phyloP scores from a whole-genome alignment of 2,797 vertebrate species.

The Acestrorhynchus altus region DNA sequence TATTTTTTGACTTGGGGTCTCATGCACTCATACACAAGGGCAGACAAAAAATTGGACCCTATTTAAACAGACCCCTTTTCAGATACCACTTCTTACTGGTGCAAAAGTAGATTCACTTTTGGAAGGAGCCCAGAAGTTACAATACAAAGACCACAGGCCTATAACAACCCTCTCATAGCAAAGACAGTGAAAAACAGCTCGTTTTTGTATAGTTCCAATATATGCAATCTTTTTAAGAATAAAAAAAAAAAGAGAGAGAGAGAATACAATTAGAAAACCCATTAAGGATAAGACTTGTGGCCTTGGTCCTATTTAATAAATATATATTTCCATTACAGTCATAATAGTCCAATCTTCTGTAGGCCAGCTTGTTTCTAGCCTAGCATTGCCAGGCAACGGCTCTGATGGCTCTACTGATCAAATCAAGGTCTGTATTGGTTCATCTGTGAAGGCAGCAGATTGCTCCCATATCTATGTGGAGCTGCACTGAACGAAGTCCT shows the following conservation, averaged over 20 bases:
- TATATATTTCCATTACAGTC: slow-evolving; percentile 43
- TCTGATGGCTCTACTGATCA: slow-evolving; percentile 6
- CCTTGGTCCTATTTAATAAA: slow-evolving; percentile 67
- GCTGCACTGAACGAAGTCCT: slow-evolving; percentile 83
- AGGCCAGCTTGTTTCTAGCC: not conserved
- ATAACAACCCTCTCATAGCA: slow-evolving; percentile 18
- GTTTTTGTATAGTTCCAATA: slow-evolving; percentile 5
- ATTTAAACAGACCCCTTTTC: not conserved
- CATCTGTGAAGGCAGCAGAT: slow-evolving; percentile 71
- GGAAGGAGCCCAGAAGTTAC: slow-evolving; percentile 23
- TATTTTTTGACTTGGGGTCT: not conserved
- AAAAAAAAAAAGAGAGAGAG: slow-evolving; percentile 53
- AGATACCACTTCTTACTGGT: not conserved
- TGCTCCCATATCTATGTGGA: slow-evolving; percentile 80
- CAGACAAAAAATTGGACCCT: not conserved
- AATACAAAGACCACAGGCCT: slow-evolving; percentile 26
- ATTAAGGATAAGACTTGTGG: slow-evolving; percentile 26
- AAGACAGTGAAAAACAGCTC: slow-evolving; percentile 20
- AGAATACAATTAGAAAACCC: slow-evolving; percentile 46
- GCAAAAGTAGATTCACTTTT: slow-evolving; percentile 16
- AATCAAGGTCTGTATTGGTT: slow-evolving; percentile 82
- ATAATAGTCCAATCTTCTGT: not conserved
- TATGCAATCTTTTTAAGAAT: too few relatives aligned
- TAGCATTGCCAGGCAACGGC: not conserved
- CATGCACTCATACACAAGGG: not conserved